Evolutionary conservation across 2,888 invertebrate species (phyloP).

Genomic region (Sarcophaga caerulescens): DNA sequence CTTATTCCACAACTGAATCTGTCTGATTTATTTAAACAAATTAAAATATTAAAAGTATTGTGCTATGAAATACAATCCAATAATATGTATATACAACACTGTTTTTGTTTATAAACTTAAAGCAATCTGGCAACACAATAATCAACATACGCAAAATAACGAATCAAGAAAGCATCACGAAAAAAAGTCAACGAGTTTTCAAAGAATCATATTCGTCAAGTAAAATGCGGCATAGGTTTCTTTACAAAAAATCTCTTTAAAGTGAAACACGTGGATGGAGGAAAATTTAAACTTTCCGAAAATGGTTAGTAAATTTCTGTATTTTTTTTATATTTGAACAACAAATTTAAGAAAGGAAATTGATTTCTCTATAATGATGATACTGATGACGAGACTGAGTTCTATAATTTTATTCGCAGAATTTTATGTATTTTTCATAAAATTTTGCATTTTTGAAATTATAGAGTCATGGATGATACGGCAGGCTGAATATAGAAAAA

Average conservation of each 20-base stretch:
- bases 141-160: neutral
- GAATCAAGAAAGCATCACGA: neutral
- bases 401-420: slow-evolving; percentile 59
- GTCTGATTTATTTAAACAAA: too few relatives aligned
- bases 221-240: neutral
- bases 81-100: too few relatives aligned
- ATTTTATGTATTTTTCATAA: slow-evolving; percentile 70
- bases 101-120: neutral
- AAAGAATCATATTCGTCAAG: slow-evolving; percentile 29
- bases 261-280: neutral
- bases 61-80: too few relatives aligned
- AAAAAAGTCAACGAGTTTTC: slow-evolving; percentile 35
- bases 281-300: neutral
- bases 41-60: too few relatives aligned
- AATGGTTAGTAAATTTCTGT: slow-evolving; percentile 17
- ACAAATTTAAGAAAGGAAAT: neutral
- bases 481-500: slow-evolving; percentile 66
- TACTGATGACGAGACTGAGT: slow-evolving; percentile 79
- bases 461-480: slow-evolving; percentile 65
- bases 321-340: neutral
- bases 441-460: slow-evolving; percentile 52
- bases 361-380: slow-evolving; percentile 73
- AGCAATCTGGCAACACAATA: neutral
- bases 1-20: too few relatives aligned
- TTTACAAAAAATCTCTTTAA: slow-evolving; percentile 19